Base-by-base conservation (phyloP, 2,797 vertebrate genomes). In the Psittacula derbiana region DNA sequence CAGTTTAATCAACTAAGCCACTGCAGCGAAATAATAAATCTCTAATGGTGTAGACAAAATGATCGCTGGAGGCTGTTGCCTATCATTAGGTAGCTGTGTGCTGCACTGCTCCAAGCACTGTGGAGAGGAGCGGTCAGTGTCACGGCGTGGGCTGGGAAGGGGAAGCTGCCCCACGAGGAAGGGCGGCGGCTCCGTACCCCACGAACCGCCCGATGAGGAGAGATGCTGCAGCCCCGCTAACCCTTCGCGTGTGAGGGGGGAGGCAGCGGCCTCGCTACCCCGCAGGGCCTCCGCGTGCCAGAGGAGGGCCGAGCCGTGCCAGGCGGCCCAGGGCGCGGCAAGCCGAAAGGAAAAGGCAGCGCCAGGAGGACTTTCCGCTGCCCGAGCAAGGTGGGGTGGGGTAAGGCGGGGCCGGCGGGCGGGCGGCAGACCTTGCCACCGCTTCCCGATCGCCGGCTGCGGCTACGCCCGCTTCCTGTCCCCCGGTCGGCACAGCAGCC, bases 81-180 rank as follows among this genome's bases (percentile, higher is more conserved):
- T 3, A 12, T 2, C 50, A 3, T 0, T 0, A 2, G 1, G 8
- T 0, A 12, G 16, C 49, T 6, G 71, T 3, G 28, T 4, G 25
- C 47, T 8, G 8, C 19, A 6, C 49, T 28, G 0, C 52, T 25
- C 4, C 11, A 14, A n/a, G n/a, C 71, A 0, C 40, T 1, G 8
- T 0, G 58, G 23, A 6, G 16, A 10, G 30, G 38, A 23, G 65
- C 4, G 5, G 16, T 1, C 12, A 25, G 4, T 14, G 40, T 0
- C 80, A 6, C 8, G 2, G 40, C 7, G 55, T 16, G n/a, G 21
- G 55, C 21, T 33, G 21, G 21, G 55, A 33, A 57, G 14, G 21
- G n/a, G 14, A 57, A 57, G 21, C n/a, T 57, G 21, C 21, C n/a
- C 21, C 8, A 53, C 10, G 33, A 55, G 57, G 43, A 24, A 20